Conservation (phyloP, 1,140 invertebrate genomes). For the Rhyacophila brunnea region DNA sequence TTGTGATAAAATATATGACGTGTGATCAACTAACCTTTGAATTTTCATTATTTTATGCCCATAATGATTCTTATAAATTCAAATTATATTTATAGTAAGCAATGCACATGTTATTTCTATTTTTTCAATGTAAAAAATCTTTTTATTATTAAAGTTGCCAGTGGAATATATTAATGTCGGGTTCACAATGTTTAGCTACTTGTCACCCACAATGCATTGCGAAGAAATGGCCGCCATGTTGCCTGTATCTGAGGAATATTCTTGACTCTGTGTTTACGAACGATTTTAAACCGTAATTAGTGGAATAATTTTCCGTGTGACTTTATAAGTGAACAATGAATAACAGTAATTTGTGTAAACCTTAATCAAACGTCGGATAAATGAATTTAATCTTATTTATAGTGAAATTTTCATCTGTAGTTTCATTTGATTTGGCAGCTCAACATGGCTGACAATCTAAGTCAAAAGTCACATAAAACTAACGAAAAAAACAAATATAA, state of each 20-base stretch:
- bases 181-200: slow-evolving; percentile 39
- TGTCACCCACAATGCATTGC: slow-evolving; percentile 57
- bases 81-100: no score
- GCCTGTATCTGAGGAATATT: slow-evolving; percentile 57
- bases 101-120: no score
- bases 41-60: no score
- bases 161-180: not conserved
- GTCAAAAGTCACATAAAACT: slow-evolving; percentile 59
- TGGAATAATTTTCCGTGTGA: slow-evolving; percentile 55
- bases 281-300: slow-evolving; percentile 54
- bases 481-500: slow-evolving; percentile 58
- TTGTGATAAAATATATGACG: no score
- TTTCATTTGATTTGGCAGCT: slow-evolving; percentile 56
- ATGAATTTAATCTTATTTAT: slow-evolving; percentile 56
- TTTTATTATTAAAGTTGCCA: no score
- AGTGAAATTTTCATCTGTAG: slow-evolving; percentile 55
- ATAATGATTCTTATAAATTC: no score
- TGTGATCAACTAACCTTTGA: no score
- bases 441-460: slow-evolving; percentile 56
- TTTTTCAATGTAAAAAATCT: no score
- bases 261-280: slow-evolving; percentile 57
- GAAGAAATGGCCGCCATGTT: slow-evolving; percentile 58
- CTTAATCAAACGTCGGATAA: slow-evolving; percentile 51
- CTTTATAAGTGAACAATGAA: slow-evolving; percentile 55
- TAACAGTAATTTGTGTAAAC: slow-evolving; percentile 49